phyloP scores from a whole-genome alignment of 2,113 vertebrate genomes.

The Otocyon megalotis region DNA sequence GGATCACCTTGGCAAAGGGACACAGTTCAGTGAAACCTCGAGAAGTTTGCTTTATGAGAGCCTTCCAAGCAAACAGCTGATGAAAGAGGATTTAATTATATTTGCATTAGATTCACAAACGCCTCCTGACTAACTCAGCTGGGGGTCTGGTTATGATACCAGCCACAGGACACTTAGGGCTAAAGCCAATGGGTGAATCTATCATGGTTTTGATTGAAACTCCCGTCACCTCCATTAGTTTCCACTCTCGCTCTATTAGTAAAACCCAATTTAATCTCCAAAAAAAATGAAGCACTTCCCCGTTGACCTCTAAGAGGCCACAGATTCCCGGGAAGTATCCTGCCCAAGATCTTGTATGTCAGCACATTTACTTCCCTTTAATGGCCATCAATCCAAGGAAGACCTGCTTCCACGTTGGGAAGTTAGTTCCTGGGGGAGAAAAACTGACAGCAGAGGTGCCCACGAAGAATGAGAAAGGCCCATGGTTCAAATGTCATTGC shows the following conservation, averaged over 20 bases:
- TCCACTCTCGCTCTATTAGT: background rate
- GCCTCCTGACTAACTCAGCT: background rate
- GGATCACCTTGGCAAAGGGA: background rate
- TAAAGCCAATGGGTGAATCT: background rate
- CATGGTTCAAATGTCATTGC: background rate
- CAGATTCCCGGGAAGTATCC: background rate
- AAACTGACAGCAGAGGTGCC: background rate
- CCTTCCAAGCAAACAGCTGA: background rate
- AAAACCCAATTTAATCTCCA: conserved; percentile 31
- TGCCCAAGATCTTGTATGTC: background rate
- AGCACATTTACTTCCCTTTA: background rate
- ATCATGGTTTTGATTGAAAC: conserved; percentile 17
- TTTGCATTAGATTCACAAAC: conserved; percentile 39
- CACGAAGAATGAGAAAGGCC: background rate
- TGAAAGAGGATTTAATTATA: conserved; percentile 66
- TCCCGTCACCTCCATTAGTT: background rate
- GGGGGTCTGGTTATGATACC: conserved; percentile 23
- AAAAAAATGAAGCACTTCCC: conserved; percentile 6
- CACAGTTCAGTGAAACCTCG: background rate
- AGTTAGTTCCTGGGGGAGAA: background rate
- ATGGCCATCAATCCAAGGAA: background rate
- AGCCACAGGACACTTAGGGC: background rate
- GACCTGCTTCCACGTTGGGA: background rate
- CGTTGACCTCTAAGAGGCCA: conserved; percentile 44
- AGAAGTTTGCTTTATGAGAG: background rate